These are phyloP conservation scores for Eumaeus atala DNA, from an alignment of 1,140 invertebrate genomes.

Conservation along the genomic window DNA sequence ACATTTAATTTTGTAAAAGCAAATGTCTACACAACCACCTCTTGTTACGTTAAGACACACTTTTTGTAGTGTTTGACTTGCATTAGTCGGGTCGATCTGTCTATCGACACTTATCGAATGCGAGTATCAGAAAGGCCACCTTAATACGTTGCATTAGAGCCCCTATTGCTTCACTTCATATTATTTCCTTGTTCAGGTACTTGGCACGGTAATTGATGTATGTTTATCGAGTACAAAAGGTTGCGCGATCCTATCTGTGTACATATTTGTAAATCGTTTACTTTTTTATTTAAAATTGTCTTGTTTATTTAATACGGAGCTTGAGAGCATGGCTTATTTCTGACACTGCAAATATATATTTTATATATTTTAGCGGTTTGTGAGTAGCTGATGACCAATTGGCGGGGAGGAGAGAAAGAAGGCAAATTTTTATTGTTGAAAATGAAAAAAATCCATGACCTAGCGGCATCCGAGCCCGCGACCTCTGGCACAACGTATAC, in stretches of 20 bases:
- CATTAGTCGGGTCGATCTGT: slow-evolving; percentile 8
- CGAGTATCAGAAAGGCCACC: neutral
- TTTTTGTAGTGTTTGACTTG: neutral
- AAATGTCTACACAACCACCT: neutral
- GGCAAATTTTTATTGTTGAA: too few relatives aligned
- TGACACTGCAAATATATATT: too few relatives aligned
- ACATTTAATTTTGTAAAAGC: too few relatives aligned
- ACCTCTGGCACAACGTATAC: too few relatives aligned
- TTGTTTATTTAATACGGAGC: slow-evolving; percentile 3
- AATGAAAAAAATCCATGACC: too few relatives aligned
- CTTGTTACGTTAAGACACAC: neutral
- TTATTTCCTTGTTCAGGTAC: neutral
- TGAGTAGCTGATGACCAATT: too few relatives aligned
- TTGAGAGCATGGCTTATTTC: neutral
- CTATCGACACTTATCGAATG: neutral
- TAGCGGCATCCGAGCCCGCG: too few relatives aligned
- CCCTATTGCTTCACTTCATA: neutral
- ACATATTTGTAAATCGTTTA: slow-evolving; percentile 12
- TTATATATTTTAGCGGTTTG: too few relatives aligned
- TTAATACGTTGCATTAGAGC: slow-evolving; percentile 2
- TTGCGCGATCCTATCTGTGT: slow-evolving; percentile 5
- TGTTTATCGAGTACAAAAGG: slow-evolving; percentile 15
- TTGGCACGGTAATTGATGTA: slow-evolving; percentile 14
- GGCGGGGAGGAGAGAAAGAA: too few relatives aligned
- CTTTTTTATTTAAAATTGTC: slow-evolving; percentile 14